Conservation (phyloP, 2,888 invertebrate genomes). For the Empis stercorea region DNA sequence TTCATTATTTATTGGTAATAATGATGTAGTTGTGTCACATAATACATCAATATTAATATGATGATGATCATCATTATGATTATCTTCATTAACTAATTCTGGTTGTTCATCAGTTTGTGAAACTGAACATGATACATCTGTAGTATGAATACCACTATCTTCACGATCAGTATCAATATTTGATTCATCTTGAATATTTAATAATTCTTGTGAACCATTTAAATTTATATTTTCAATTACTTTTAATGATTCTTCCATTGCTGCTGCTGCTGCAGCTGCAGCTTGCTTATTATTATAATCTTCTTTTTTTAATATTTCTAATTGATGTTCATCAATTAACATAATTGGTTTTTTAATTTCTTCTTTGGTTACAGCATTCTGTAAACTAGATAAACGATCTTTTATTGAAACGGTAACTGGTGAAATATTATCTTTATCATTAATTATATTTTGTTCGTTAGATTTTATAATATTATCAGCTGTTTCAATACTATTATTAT, state of each 20-base stretch:
- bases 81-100: slow-evolving; percentile 34
- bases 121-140: slow-evolving; percentile 61
- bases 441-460: slow-evolving; percentile 16
- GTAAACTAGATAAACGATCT: slow-evolving; percentile 33
- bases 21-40: background rate
- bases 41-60: slow-evolving; percentile 6
- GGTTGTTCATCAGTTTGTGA: slow-evolving; percentile 61
- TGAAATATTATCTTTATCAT: slow-evolving; percentile 23
- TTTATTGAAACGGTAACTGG: slow-evolving; percentile 31
- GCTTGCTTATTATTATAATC: slow-evolving; percentile 21
- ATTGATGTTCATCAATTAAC: slow-evolving; percentile 37
- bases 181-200: slow-evolving; percentile 13
- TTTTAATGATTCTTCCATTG: slow-evolving; percentile 11
- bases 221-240: slow-evolving; percentile 9
- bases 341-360: slow-evolving; percentile 28
- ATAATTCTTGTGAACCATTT: slow-evolving; percentile 10
- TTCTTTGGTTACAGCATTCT: slow-evolving; percentile 33
- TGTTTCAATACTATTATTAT: no score
- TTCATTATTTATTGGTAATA: background rate
- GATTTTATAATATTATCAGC: slow-evolving; percentile 20
- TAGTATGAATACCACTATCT: slow-evolving; percentile 54
- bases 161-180: slow-evolving; percentile 52
- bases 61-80: slow-evolving; percentile 9
- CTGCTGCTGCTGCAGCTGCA: slow-evolving; percentile 9
- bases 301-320: slow-evolving; percentile 38